Evolutionary conservation across 2,113 vertebrate species (phyloP).

Genomic region (Podiceps cristatus): DNA sequence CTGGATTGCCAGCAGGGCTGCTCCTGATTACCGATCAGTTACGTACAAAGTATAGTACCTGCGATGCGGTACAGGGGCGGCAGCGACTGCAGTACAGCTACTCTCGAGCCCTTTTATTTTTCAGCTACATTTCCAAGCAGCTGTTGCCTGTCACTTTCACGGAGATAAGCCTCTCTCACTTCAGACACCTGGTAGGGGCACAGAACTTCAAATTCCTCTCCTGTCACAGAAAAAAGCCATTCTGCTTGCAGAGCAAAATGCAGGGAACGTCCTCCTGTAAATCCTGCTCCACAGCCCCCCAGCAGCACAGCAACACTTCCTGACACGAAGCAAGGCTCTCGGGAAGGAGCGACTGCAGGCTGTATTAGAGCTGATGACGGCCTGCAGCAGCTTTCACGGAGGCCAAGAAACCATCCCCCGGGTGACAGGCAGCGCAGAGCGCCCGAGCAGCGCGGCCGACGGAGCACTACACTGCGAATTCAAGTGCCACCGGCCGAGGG

Average conservation of each 20-base stretch:
- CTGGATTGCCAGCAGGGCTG: not conserved
- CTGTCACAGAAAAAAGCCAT: not conserved
- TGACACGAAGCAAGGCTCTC: not conserved
- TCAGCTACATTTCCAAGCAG: not conserved
- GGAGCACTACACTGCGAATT: not conserved
- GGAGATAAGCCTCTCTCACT: not conserved
- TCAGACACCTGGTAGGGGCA: not conserved
- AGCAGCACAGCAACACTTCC: not conserved
- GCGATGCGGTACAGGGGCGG: not conserved
- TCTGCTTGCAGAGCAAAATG: not conserved
- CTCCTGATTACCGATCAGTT: not conserved
- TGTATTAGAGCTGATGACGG: no score
- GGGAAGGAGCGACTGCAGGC: not conserved
- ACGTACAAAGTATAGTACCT: not conserved
- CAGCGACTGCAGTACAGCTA: not conserved
- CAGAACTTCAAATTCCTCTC: not conserved
- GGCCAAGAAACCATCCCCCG: not conserved
- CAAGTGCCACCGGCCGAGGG: not conserved
- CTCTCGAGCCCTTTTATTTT: not conserved
- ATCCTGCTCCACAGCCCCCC: not conserved
- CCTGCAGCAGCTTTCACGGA: not conserved
- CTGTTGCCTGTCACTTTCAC: not conserved
- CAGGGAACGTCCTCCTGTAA: not conserved
- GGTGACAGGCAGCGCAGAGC: not conserved
- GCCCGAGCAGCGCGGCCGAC: not conserved